A percentile compares a stretch with the other conserved stretches of the same genome.
phyloP scores from a whole-genome alignment of 2,113 vertebrate species.

The Anguilla japonica region DNA sequence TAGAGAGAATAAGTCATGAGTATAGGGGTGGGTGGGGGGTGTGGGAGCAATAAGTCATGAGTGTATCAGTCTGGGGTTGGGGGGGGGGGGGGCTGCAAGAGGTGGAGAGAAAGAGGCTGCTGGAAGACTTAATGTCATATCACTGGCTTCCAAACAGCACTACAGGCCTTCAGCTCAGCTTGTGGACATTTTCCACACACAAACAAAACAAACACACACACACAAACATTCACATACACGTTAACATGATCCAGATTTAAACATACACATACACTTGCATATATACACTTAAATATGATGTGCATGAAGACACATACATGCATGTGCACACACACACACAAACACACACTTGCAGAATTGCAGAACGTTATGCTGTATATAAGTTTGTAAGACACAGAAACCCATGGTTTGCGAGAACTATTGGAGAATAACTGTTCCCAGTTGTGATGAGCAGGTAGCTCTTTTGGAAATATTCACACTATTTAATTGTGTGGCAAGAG shows the following conservation, averaged over 20 bases:
- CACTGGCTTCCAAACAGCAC: not conserved
- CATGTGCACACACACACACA: too few species aligned
- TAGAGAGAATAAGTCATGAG: conserved; percentile 59
- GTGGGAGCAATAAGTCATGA: conserved; percentile 35
- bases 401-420: not conserved
- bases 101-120: not conserved
- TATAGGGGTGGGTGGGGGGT: conserved; percentile 11
- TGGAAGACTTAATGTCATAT: not conserved
- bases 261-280: not conserved
- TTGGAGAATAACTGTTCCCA: not conserved
- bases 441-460: not conserved
- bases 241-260: too few species aligned
- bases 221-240: too few species aligned
- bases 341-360: too few species aligned
- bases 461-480: not conserved
- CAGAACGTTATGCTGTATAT: not conserved
- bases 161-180: not conserved
- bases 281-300: too few species aligned
- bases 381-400: not conserved
- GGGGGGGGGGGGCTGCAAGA: not conserved
- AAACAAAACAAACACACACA: too few species aligned
- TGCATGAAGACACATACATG: too few species aligned
- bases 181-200: not conserved
- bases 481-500: not conserved
- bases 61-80: not conserved